Evolutionary conservation across 1,140 invertebrate species (phyloP), one percentile per base, ranked within the genome.

Genomic region (Drosophila busckii): DNA sequence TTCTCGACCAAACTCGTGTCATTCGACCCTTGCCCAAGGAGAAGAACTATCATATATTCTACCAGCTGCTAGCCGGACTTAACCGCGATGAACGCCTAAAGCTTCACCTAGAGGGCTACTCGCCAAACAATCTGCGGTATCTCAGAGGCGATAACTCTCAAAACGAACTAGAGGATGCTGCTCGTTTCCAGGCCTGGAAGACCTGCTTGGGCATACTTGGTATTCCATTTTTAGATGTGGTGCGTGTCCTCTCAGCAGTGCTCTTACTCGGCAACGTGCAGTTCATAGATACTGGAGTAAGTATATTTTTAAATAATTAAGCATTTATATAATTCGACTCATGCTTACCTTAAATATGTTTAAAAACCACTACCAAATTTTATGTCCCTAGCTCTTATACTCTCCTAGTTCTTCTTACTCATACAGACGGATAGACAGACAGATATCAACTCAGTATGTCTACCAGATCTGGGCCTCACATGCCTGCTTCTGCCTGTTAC

Each of bases 31-130:
- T 95, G 58, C 89, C 93, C 4, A 93, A 94, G 75, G 96, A 98
- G 88, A 96, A 97, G 78, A 98, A 98, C 89, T 98, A 97, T 86
- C 96, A 98, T 84, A 97, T 98, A 84, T 98, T 98, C 89, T 98
- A 98, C 89, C 96, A 98, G 89, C 94, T 98, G 93, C 89, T 98
- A 15, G 96, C 96, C 8, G 96, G 96, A 2, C 90, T 98, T 1
- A 93, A 93, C 7, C 88, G 92, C 32, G 96, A 98, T 65, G 97
- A 98, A 88, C 91, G 96, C 88, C 91, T 91, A 0, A 95, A 94
- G 88, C 89, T 97, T 1, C 94, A 95, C 78, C 88, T 97, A 20
- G 94, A 96, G 71, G 94, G 94, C 2, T 96, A 95, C 82, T 92
- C 92, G 25, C 89, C 95, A 1, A 90, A 92, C 31, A 96, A 95